A percentile compares a stretch with the other conserved stretches of the same genome.
Evolutionary conservation across 2,888 invertebrate species (phyloP).

Genomic region (Dasypolia templi): DNA sequence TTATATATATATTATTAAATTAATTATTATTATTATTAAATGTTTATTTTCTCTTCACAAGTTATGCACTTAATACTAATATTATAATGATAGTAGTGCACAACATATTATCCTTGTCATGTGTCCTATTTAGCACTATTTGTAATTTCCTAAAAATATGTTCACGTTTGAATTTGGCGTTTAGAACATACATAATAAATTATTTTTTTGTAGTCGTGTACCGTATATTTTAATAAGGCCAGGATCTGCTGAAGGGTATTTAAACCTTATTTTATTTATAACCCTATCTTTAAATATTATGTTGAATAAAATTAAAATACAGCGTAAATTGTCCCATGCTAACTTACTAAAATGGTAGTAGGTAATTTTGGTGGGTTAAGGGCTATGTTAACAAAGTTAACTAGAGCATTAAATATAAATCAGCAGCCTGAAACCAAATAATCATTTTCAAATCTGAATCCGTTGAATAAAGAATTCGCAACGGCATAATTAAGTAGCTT

Average conservation of each 20-base stretch:
- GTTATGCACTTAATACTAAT: too few species aligned
- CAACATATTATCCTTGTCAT: too few species aligned
- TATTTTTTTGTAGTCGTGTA: too few species aligned
- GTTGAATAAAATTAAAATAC: background rate
- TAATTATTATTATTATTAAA: too few species aligned
- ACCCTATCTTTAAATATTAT: background rate
- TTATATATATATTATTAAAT: too few species aligned
- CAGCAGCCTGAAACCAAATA: conserved; percentile 16
- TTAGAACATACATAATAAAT: too few species aligned
- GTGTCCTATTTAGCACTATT: too few species aligned
- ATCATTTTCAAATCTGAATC: conserved; percentile 20
- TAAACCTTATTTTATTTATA: too few species aligned
- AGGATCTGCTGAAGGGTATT: conserved; percentile 1
- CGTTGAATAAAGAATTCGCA: conserved; percentile 30
- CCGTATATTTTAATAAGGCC: background rate
- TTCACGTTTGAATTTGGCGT: too few species aligned
- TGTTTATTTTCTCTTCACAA: too few species aligned
- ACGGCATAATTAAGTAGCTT: conserved; percentile 31
- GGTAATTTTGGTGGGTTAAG: background rate
- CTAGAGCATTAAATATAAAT: conserved; percentile 22
- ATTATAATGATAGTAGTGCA: too few species aligned
- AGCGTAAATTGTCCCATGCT: background rate
- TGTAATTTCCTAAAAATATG: too few species aligned
- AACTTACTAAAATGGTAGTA: background rate
- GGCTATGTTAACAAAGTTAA: conserved; percentile 5